Evolutionary conservation across 2,113 vertebrate genomes (phyloP).

Genomic region (Poecile atricapillus): DNA sequence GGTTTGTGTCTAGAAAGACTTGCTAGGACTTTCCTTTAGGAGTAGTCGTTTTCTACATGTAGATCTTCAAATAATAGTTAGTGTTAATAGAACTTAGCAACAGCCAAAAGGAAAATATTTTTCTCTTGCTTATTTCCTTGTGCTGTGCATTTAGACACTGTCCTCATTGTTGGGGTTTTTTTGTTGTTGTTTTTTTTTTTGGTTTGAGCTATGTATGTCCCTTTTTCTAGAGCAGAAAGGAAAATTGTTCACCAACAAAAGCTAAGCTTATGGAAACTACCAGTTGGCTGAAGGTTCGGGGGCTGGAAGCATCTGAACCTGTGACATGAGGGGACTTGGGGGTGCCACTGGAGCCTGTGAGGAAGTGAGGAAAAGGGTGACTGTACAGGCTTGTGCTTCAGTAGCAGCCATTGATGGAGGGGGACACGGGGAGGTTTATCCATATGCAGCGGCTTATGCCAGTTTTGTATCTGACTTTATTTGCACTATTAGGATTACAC

Average conservation of each 20-base stretch:
- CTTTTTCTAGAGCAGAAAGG: not conserved
- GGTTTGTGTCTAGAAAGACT: not conserved
- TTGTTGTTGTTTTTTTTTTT: not conserved
- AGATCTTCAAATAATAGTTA: not conserved
- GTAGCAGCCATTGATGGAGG: not conserved
- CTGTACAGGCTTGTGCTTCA: not conserved
- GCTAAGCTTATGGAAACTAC: not conserved
- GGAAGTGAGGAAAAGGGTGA: not conserved
- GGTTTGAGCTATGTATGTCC: not conserved
- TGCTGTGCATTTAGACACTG: not conserved
- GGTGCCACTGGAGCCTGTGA: not conserved
- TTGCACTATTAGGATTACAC: conserved; percentile 1
- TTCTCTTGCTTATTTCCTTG: not conserved
- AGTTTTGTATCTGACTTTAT: not conserved
- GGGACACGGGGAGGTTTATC: rapidly evolving
- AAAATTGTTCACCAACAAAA: not conserved
- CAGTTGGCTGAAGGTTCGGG: not conserved
- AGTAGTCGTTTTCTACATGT: not conserved
- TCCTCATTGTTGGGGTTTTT: not conserved
- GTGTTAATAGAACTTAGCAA: not conserved
- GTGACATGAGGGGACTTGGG: not conserved
- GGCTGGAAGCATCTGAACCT: not conserved
- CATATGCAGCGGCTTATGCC: rapidly evolving
- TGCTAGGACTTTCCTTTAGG: not conserved
- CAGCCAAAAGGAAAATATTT: not conserved